Evolutionary conservation across 2,113 vertebrate species (phyloP).

Genomic region (Fukomys damarensis): DNA sequence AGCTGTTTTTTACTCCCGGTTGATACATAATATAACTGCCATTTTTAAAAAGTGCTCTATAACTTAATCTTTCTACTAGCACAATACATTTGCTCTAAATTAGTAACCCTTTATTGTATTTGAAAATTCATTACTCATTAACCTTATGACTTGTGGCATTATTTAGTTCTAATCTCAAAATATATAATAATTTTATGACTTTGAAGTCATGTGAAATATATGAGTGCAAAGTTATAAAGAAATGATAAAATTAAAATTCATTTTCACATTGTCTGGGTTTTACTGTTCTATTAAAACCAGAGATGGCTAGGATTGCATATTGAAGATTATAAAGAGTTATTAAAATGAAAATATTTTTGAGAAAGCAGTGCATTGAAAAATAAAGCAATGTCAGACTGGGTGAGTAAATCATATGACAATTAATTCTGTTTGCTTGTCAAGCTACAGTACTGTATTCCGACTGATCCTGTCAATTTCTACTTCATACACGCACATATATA

Average conservation of each 20-base stretch:
- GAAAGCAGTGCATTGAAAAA: slow-evolving; percentile 57
- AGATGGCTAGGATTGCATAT: slow-evolving; percentile 21
- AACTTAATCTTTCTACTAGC: slow-evolving; percentile 40
- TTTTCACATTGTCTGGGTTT: slow-evolving; percentile 62
- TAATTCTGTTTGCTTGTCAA: slow-evolving; percentile 75
- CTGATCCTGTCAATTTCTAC: slow-evolving; percentile 65
- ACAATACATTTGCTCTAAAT: background rate
- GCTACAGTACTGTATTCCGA: slow-evolving; percentile 55
- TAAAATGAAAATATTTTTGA: slow-evolving; percentile 71
- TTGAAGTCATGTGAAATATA: slow-evolving; percentile 56
- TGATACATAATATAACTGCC: background rate
- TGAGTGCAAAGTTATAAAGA: slow-evolving; percentile 23
- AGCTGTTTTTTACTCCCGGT: slow-evolving; percentile 32
- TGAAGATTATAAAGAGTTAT: slow-evolving; percentile 59
- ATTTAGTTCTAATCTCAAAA: slow-evolving; percentile 51
- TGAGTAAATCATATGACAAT: slow-evolving; percentile 60
- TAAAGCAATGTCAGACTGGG: slow-evolving; percentile 58
- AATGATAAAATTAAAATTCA: slow-evolving; percentile 62
- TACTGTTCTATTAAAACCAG: slow-evolving; percentile 44
- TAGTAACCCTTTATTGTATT: slow-evolving; percentile 41
- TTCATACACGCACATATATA: slow-evolving; percentile 53
- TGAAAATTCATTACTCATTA: slow-evolving; percentile 59
- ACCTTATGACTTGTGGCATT: background rate
- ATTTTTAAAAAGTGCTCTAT: background rate
- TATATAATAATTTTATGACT: slow-evolving; percentile 56